phyloP scores from a whole-genome alignment of 2,797 vertebrate species.

The Ispidina picta region DNA sequence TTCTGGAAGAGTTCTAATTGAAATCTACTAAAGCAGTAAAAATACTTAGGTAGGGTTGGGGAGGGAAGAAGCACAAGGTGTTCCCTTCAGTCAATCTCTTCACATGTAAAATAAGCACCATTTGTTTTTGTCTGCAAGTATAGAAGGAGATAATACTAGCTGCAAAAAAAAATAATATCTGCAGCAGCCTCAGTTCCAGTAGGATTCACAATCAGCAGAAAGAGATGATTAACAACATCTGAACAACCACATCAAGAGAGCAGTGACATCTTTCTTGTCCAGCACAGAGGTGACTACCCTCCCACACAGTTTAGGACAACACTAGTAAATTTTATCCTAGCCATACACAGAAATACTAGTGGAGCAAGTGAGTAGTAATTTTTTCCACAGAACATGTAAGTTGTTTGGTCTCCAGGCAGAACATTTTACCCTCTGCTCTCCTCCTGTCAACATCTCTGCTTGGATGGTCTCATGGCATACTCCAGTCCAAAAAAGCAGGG shows the following conservation, averaged over 20 bases:
- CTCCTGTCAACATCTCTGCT: not conserved
- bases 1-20: not conserved
- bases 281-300: not conserved
- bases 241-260: not conserved
- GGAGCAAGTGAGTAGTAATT: accelerated
- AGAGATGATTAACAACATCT: not conserved
- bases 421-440: not conserved
- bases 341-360: not conserved
- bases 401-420: not conserved
- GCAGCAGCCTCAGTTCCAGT: not conserved
- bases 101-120: not conserved
- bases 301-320: not conserved
- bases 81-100: not conserved
- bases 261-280: not conserved
- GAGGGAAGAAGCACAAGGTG: not conserved
- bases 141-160: not conserved
- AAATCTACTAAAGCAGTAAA: not conserved
- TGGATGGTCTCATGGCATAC: not conserved
- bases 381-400: not conserved
- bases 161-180: not conserved
- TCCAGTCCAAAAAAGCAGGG: not conserved
- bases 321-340: not conserved
- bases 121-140: not conserved
- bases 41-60: not conserved
- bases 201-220: not conserved